Evolutionary conservation across 2,797 vertebrate genomes (phyloP).

Genomic region (Poecile montanus): DNA sequence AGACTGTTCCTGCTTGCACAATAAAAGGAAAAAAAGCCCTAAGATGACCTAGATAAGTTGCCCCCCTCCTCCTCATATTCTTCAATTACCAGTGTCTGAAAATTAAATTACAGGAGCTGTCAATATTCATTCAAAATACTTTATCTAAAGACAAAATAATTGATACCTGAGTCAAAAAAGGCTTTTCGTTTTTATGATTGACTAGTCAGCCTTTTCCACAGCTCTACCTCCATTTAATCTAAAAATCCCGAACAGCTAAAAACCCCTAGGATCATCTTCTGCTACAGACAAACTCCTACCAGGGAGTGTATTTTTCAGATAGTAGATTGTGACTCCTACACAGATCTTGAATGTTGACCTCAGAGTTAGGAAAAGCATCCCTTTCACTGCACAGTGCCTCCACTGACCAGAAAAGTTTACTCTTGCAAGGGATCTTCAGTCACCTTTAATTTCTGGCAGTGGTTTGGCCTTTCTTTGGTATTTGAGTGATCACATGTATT

Average conservation of each 20-base stretch:
- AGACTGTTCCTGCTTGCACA: not conserved
- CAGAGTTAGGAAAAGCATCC: not conserved
- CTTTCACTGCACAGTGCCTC: not conserved
- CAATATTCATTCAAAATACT: not conserved
- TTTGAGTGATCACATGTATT: rapidly evolving
- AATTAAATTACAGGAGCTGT: not conserved
- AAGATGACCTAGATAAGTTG: not conserved
- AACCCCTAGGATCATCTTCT: not conserved
- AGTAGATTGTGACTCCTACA: not conserved
- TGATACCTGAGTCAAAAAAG: not conserved
- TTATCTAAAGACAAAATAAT: not conserved
- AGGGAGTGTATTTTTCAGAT: not conserved
- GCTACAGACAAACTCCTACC: not conserved
- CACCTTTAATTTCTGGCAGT: not conserved
- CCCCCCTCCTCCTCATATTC: rapidly evolving
- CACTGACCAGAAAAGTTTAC: not conserved
- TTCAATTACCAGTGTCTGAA: not conserved
- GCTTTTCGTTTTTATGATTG: not conserved
- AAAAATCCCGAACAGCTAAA: not conserved
- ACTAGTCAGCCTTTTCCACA: not conserved
- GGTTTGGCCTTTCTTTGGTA: not conserved
- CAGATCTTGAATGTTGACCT: not conserved
- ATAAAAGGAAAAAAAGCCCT: not conserved
- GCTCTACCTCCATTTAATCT: not conserved
- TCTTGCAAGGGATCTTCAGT: not conserved